Evolutionary conservation across 2,888 invertebrate genomes (phyloP), one percentile per base, ranked within the genome.

Genomic region (Drosophila infuscata): DNA sequence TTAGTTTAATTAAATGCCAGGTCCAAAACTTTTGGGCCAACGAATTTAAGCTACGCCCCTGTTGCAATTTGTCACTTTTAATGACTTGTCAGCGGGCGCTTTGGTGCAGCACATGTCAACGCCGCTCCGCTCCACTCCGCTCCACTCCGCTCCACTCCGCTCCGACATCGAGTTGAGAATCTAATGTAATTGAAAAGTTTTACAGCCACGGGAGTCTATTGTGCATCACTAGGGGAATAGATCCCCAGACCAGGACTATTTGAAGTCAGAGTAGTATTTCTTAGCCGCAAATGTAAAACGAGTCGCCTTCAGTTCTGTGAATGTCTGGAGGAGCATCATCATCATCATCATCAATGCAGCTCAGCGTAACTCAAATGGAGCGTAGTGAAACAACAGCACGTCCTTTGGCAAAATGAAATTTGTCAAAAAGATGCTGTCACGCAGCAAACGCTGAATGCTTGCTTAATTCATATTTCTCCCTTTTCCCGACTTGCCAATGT

Each of bases 401-500:
- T 84, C 70, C 78, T 64, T 64, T 76, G 69, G 74, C 75, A 83
- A 89, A 88, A 88, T 89, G 89, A 90, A 89, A 88, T 88, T 88
- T 88, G 88, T 88, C 88, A 89, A 86, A 89, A 88, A 81, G 84
- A 89, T 84, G 82, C 87, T 87, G 86, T 86, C 86, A 88, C 84
- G 86, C 79, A 86, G 81, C 76, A 80, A 86, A 74, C 76, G 83
- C 83, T 87, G 89, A 87, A 87, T 87, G 86, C 86, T 87, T 84
- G 83, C 89, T 89, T 87, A 87, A 87, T 87, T 87, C 81, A 77
- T 84, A 74, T 76, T 76, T 41, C 69, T 36, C 68, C 41, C 25
- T 25, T 48, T 65, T 62, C 38, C 43, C 48, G 38, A 38, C 49
- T 56, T 70, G 70, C 65, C 67, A 73, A 76, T 81, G 70, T 70